Conservation (phyloP, 2,888 invertebrate species). For the Tridacna gigas region DNA sequence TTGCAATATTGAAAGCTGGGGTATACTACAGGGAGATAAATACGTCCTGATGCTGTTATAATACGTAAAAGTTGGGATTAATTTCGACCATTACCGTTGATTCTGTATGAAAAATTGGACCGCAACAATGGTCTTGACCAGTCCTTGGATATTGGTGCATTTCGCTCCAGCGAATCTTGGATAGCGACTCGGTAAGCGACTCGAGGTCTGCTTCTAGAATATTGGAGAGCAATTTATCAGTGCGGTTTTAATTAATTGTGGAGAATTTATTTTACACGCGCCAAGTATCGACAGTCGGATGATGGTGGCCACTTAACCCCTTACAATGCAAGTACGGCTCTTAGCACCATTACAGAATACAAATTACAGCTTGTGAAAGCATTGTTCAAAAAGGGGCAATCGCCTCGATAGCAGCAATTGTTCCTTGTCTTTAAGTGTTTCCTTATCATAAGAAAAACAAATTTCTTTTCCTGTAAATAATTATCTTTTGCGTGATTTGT, state of each 20-base stretch:
- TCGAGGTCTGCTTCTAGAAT: constrained; percentile 37
- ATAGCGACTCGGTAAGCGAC: constrained; percentile 26
- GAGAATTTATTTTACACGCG: constrained; percentile 62
- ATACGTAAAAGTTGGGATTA: constrained; percentile 19
- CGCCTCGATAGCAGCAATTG: neutral
- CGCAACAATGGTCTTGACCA: constrained; percentile 30
- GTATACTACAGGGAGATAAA: constrained; percentile 51
- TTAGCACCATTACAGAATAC: neutral
- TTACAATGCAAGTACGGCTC: neutral
- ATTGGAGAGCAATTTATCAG: constrained; percentile 63
- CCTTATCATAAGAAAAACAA: no score
- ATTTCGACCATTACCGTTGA: constrained; percentile 28
- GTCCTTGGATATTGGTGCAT: constrained; percentile 10
- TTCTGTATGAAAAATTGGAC: constrained; percentile 44
- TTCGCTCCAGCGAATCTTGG: constrained; percentile 22
- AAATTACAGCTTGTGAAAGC: neutral
- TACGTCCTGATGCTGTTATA: constrained; percentile 16
- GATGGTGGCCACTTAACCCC: constrained; percentile 57
- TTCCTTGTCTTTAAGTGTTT: neutral
- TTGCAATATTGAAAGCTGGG: constrained; percentile 26
- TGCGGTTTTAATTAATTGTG: constrained; percentile 63
- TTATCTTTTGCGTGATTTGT: no score
- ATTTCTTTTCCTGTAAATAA: no score
- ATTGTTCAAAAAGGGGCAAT: neutral
- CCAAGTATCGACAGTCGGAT: constrained; percentile 58